A percentile compares a stretch with the other conserved stretches of the same genome.
phyloP scores from a whole-genome alignment of 2,113 vertebrate species.

The Hippoglossus stenolepis region DNA sequence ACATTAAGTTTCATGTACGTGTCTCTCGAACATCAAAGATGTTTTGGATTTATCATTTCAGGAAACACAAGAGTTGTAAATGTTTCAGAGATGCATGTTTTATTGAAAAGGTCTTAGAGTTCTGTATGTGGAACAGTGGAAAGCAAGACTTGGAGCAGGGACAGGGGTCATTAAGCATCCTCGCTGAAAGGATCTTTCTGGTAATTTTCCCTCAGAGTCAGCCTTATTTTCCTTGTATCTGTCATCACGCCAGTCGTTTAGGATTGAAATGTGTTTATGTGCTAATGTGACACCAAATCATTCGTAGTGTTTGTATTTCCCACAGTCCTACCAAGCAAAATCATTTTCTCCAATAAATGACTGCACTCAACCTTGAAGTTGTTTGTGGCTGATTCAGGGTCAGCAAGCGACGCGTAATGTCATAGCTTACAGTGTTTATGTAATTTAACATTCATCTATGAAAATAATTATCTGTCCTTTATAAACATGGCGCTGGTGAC shows the following conservation, averaged over 20 bases:
- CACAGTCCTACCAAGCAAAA: conserved; percentile 9
- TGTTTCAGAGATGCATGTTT: conserved; percentile 75
- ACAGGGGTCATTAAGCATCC: conserved; percentile 43
- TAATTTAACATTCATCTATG: not conserved
- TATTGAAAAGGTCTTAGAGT: conserved; percentile 67
- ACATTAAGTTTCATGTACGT: conserved; percentile 70
- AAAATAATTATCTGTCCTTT: conserved; percentile 1
- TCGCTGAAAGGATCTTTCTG: conserved; percentile 51
- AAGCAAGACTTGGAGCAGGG: conserved; percentile 33
- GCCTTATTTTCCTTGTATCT: conserved; percentile 27
- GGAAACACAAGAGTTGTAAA: conserved; percentile 74
- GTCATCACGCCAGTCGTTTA: conserved; percentile 24
- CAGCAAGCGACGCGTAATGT: conserved; percentile 12
- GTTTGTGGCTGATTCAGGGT: conserved; percentile 38
- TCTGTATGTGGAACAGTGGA: conserved; percentile 54
- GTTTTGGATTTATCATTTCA: conserved; percentile 79
- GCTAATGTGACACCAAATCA: not conserved
- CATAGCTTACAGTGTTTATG: conserved; percentile 6
- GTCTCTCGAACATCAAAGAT: conserved; percentile 65
- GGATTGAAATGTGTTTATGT: conserved; percentile 31
- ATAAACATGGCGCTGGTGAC: not conserved
- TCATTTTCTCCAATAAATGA: conserved; percentile 14
- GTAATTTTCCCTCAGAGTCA: not conserved
- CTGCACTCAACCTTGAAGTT: conserved; percentile 40
- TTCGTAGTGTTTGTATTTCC: not conserved